Conservation (phyloP, 2,797 vertebrate genomes). For the Leucoraja ocellata region DNA sequence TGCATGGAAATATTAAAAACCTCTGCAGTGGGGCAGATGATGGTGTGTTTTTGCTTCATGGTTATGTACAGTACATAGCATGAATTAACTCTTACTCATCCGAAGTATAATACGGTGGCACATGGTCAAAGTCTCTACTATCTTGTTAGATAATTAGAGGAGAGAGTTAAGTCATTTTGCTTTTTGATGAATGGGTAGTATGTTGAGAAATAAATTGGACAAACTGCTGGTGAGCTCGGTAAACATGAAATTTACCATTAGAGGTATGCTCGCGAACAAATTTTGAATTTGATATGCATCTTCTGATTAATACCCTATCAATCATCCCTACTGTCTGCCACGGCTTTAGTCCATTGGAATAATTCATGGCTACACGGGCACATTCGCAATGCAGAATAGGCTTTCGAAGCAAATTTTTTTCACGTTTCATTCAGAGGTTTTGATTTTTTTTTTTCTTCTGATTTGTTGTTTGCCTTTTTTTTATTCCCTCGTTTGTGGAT, state of each 20-base stretch:
- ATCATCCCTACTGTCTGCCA: slow-evolving; percentile 73
- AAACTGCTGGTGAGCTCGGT: slow-evolving; percentile 72
- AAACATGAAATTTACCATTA: slow-evolving; percentile 86
- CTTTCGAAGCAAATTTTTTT: neutral
- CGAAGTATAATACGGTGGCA: neutral
- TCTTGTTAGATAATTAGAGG: slow-evolving; percentile 40
- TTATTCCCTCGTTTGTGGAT: neutral
- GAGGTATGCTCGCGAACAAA: slow-evolving; percentile 79
- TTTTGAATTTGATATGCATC: slow-evolving; percentile 80
- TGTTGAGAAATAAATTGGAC: slow-evolving; percentile 78
- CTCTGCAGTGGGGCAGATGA: neutral
- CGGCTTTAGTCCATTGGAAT: slow-evolving; percentile 64
- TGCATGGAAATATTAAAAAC: neutral
- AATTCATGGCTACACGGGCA: slow-evolving; percentile 66
- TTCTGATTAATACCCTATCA: slow-evolving; percentile 86
- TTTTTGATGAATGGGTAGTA: slow-evolving; percentile 78
- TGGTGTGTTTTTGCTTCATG: neutral
- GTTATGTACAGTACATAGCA: neutral
- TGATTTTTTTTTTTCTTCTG: neutral
- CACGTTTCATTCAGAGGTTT: neutral
- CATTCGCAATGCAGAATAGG: neutral
- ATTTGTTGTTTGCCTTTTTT: neutral
- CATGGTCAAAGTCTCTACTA: slow-evolving; percentile 14
- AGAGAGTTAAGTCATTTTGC: slow-evolving; percentile 62
- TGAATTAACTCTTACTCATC: slow-evolving; percentile 21